A percentile compares a stretch with the other conserved stretches of the same genome.
Conservation (phyloP, 2,113 vertebrate species). For the Petaurus breviceps region DNA sequence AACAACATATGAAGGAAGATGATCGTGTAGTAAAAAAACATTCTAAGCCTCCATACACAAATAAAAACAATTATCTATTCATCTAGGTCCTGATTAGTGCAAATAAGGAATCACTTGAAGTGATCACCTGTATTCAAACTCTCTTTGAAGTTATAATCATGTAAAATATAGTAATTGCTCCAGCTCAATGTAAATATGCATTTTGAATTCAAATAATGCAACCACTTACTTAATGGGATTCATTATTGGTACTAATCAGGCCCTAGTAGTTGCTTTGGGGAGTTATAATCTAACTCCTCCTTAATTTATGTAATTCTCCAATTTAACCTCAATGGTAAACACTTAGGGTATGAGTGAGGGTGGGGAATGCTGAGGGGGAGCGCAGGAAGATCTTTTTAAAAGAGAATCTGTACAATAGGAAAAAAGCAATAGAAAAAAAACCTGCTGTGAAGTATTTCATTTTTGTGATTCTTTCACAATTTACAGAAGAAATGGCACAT, state of each 20-base stretch:
- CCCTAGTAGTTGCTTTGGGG: background rate
- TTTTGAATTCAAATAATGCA: background rate
- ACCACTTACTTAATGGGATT: background rate
- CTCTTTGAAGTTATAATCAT: background rate
- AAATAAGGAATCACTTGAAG: background rate
- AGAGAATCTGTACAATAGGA: constrained; percentile 16
- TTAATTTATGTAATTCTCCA: background rate
- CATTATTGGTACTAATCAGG: background rate
- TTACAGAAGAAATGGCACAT: constrained; percentile 83
- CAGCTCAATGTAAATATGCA: background rate
- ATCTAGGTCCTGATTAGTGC: background rate
- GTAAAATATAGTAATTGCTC: background rate
- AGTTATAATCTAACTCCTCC: background rate
- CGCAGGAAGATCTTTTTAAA: constrained; percentile 53
- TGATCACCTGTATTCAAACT: background rate
- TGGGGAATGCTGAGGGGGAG: background rate
- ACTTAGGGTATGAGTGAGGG: background rate
- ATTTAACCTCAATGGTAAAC: background rate
- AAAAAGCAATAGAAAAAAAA: constrained; percentile 81
- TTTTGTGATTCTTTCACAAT: constrained; percentile 84
- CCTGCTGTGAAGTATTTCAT: constrained; percentile 84
- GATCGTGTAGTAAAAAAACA: background rate
- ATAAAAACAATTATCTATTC: background rate
- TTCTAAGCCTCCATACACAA: background rate
- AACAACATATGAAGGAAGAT: background rate